Base-by-base conservation (phyloP, 1,140 invertebrate species). In the Belonocnema kinseyi region DNA sequence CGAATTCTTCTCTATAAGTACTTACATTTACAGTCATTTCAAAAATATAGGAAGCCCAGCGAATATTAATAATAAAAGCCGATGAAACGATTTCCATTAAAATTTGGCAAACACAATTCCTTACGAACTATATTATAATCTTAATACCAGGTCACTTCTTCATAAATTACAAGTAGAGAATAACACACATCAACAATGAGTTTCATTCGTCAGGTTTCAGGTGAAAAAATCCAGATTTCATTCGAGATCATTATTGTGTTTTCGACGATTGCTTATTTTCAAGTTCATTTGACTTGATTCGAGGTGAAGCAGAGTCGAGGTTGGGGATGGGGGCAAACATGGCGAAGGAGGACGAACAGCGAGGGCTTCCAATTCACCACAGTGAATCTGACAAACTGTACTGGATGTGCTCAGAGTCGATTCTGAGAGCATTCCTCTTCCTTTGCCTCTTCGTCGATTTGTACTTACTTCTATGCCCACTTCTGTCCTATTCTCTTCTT, bases 361-460 rank as follows among this genome's bases (percentile, higher is more conserved):
- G 50, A 90, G 81, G 19, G 79, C 81, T 75, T 91, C 90, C 52
- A 90, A 53, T 78, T 91, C 90, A 40, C 88, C 85, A 72, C 87
- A 88, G 73, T 91, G 89, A 58, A 91, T 82, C 76, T 89, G 89
- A 83, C 88, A 91, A 70, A 87, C 87, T 2, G 90, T 90, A 75
- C 87, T 90, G 1, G 89, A 91, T 17, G 88, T 91, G 75, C 88
- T 90, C 33, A 90, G 33, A 7, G 88, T 91, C 21, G 90, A 90
- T 77, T 91, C 89, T 0, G 89, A 89, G 14, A 88, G 75, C 81
- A 90, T 88, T 54, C 86, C 87, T 21, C 81, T 81, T 70, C 84
- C 82, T 80, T 85, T 87, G 26, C 76, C 78, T 58, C 83, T 79
- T 70, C 83, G 85, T 75, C 78, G 85, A 51, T 80, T 78, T 19